Evolutionary conservation across 1,140 invertebrate species (phyloP).

Genomic region (Whitmania pigra): DNA sequence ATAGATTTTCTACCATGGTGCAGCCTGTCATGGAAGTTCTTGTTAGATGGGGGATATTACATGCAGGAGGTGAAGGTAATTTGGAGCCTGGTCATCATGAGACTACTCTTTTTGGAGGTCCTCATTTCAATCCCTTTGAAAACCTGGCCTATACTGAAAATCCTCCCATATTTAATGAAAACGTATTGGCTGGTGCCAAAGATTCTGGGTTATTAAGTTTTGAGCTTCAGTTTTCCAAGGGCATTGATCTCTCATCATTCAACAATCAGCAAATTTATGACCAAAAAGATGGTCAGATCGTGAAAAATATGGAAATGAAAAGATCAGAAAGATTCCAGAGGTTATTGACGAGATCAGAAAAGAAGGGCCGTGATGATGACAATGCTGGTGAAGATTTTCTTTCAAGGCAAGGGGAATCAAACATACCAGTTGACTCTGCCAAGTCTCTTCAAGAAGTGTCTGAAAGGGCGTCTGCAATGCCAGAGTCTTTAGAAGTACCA

Average conservation of each 20-base stretch:
- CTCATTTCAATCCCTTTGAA: neutral
- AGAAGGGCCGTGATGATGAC: neutral
- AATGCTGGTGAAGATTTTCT: too few relatives aligned
- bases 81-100: neutral
- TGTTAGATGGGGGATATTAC: neutral
- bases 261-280: neutral
- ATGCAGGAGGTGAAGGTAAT: neutral
- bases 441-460: neutral
- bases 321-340: neutral
- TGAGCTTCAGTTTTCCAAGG: neutral
- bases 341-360: neutral
- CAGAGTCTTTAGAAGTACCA: neutral
- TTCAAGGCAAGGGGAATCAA: neutral
- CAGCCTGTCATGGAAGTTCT: conserved; percentile 7
- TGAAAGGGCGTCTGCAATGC: neutral
- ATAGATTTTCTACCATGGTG: neutral
- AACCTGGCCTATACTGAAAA: neutral
- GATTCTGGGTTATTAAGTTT: neutral
- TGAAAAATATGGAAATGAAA: neutral
- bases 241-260: neutral
- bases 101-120: neutral
- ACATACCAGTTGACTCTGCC: neutral
- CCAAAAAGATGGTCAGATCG: neutral
- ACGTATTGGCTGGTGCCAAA: neutral
- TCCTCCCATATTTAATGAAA: neutral